These are phyloP conservation scores for Rhinatrema bivittatum DNA, from an alignment of 2,797 vertebrate species.

Conservation along the genomic window DNA sequence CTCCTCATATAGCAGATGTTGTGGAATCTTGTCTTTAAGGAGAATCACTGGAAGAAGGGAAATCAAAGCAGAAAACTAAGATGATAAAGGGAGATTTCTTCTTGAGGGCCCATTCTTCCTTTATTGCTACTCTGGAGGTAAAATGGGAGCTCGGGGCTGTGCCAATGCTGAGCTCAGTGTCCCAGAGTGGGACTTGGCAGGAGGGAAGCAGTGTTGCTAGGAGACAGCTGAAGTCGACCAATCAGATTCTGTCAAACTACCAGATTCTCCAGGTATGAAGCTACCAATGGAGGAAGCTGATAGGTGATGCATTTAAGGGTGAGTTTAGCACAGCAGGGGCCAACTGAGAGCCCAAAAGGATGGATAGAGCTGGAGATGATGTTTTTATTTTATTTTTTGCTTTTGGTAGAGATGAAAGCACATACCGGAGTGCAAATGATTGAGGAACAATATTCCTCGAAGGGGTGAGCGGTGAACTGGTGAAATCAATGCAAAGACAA, in stretches of 20 bases:
- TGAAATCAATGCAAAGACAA: not conserved
- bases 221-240: conserved; percentile 35
- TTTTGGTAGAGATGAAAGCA: too few species aligned
- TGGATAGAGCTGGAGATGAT: not conserved
- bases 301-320: not conserved
- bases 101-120: conserved; percentile 9
- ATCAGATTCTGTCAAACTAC: not conserved
- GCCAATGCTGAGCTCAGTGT: conserved; percentile 5
- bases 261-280: conserved; percentile 13
- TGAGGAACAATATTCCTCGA: too few species aligned
- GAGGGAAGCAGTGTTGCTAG: conserved; percentile 45
- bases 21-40: not conserved
- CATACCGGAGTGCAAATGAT: too few species aligned
- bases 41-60: conserved; percentile 1
- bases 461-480: not conserved
- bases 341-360: not conserved
- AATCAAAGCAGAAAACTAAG: conserved; percentile 8
- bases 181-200: conserved; percentile 1
- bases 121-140: too few species aligned
- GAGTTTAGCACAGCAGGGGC: not conserved
- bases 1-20: not conserved
- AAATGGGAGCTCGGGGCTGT: too few species aligned
- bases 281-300: not conserved
- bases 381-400: too few species aligned
- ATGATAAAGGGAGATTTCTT: conserved; percentile 7